These are phyloP conservation scores for Cavia porcellus DNA, from an alignment of 2,113 vertebrate genomes.

Conservation along the genomic window DNA sequence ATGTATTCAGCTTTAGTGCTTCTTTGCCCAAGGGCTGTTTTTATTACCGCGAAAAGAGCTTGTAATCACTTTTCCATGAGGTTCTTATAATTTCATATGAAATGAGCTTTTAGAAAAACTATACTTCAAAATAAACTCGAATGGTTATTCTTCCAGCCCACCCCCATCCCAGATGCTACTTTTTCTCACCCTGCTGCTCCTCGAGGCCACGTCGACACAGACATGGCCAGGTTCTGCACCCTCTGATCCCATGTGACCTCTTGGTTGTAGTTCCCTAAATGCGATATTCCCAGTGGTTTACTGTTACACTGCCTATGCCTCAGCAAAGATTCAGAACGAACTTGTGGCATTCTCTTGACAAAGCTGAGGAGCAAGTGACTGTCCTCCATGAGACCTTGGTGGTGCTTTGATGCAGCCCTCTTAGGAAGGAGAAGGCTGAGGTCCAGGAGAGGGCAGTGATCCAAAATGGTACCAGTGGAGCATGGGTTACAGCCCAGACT, in stretches of 20 bases:
- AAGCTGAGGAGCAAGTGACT: not conserved
- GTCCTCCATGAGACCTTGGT: not conserved
- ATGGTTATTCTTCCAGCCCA: not conserved
- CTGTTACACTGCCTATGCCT: not conserved
- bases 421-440: not conserved
- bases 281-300: not conserved
- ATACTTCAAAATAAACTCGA: constrained; percentile 65
- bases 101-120: constrained; percentile 68
- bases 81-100: constrained; percentile 78
- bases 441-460: not conserved
- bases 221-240: not conserved
- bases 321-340: not conserved
- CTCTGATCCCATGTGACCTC: not conserved
- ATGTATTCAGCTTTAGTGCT: constrained; percentile 77
- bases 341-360: not conserved
- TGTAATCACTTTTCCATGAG: constrained; percentile 83
- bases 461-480: not conserved
- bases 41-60: constrained; percentile 85
- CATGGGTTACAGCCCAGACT: not conserved
- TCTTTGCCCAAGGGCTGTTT: constrained; percentile 83
- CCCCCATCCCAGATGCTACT: not conserved
- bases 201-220: not conserved
- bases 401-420: not conserved
- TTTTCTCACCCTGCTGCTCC: not conserved
- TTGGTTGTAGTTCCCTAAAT: not conserved